Evolutionary conservation across 2,888 invertebrate genomes (phyloP), one percentile per base, ranked within the genome.

Genomic region (Hydraecia micacea): DNA sequence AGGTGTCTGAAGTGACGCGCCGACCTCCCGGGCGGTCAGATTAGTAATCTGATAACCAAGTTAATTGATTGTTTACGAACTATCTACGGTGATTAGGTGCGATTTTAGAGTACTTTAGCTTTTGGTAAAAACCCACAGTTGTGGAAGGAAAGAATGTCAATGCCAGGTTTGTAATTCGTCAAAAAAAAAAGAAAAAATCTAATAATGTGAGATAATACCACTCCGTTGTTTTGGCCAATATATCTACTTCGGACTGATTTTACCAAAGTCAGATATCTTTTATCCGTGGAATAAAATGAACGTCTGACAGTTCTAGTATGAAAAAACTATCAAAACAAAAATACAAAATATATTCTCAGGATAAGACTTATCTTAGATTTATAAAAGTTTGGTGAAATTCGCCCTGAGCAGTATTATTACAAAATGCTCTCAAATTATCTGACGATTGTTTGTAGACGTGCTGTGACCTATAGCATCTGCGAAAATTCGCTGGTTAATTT

Each of bases 11-110:
- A 18, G 46, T 75, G 85, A 77, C 73, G 75, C 13, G 28, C 32
- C 72, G 87, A 58, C 87, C 87, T 78, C 88, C 86, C 81, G 68
- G 49, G 58, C 18, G 46, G 67, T 36, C 73, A 66, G 87, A 86
- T 84, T 80, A 73, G 77, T 80, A 80, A 83, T 52, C n/a, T 68
- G 88, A 85, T 86, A 79, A 46, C 46, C 1, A 65, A 32, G 67
- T 67, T 74, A 69, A 81, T 74, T 28, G 71, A 28, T 68, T 42
- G 46, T 71, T 73, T 79, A 69, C 28, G 5, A 52, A 25, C 15
- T 42, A 32, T 84, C 65, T 55, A 36, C 1, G 21, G 25, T 42
- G 28, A 63, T 75, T 60, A 55, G 39, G 63, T 73, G 70, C 49
- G 42, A 60, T 79, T 67, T 25, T 55, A 36, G 32, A 55, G 25